Base-by-base conservation (phyloP, 2,113 vertebrate species). In the Mirza zaza region DNA sequence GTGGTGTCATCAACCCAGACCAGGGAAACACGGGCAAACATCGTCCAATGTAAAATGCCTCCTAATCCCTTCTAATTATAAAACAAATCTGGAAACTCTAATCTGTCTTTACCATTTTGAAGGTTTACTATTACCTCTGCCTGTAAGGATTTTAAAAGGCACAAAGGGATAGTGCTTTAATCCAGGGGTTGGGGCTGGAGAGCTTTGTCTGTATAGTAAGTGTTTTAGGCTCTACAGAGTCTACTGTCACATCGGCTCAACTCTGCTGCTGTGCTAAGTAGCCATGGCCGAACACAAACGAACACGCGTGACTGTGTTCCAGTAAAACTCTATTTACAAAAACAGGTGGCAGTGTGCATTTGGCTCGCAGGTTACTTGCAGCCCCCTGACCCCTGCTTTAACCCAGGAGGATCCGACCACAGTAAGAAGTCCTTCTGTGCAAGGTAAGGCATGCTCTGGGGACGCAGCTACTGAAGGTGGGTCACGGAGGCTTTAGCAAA, bases 61-160 rank as follows among this genome's bases (percentile, higher is more conserved):
- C 48, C 50, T 12, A 68, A 42, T 57, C 17, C 20, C 42, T 81
- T 48, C n/a, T 8, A 92, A 20, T 73, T 42, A 73, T 77, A 10
- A 79, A 83, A 52, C 61, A 83, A 77, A 67, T 70, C 63, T 65
- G 59, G 75, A 91, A 86, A 59, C n/a, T 57, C 71, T 8, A 39
- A 32, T 73, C 71, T 36, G 27, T 71, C 52, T 79, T 73, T 82
- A 57, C 7, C 20, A 57, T 61, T 52, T 65, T 76, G 27, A 86
- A 50, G n/a, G 48, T 82, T 76, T 70, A 68, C 34, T 65, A 65
- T 63, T 39, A n/a, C 77, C 42, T 36, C 8, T 82, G 32, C 50
- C 34, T 82, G 4, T 57, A 59, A 71, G 34, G 48, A 81, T 76
- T 50, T 70, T 36, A 52, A 59, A 34, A 29, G 57, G 12, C 32